Percentiles rank a stretch among this genome's conserved stretches.
Evolutionary conservation across 2,888 invertebrate genomes (phyloP).

Genomic region (Eupithecia vulgata): DNA sequence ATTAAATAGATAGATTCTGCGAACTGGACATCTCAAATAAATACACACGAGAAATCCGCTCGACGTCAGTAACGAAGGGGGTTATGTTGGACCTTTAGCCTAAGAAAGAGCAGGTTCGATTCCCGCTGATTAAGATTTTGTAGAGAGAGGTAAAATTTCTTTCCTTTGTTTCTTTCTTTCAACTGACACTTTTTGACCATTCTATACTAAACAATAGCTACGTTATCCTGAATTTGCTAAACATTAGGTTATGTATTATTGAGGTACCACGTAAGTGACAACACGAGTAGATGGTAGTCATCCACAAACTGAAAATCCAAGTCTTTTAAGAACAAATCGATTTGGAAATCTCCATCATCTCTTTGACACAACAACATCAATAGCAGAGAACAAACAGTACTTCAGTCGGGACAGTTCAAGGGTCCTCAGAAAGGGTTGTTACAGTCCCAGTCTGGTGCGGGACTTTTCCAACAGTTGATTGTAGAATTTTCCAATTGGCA

Average conservation of each 20-base stretch:
- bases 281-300: neutral
- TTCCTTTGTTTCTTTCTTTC: too few relatives aligned
- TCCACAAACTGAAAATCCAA: neutral
- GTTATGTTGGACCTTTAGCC: too few relatives aligned
- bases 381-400: constrained; percentile 48
- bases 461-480: constrained; percentile 77
- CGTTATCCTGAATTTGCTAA: neutral
- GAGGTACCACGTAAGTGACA: neutral
- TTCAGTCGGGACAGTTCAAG: constrained; percentile 53
- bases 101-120: neutral
- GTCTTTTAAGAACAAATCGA: constrained; percentile 2
- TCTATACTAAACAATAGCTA: neutral
- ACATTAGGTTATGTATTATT: neutral
- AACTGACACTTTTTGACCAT: neutral
- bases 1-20: neutral
- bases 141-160: too few relatives aligned
- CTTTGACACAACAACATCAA: constrained; percentile 43
- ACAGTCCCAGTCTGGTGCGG: constrained; percentile 57
- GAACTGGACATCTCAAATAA: neutral
- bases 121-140: neutral
- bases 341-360: constrained; percentile 3
- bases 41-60: too few relatives aligned
- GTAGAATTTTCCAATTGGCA: constrained; percentile 76
- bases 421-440: constrained; percentile 75
- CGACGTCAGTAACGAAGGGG: too few relatives aligned